A percentile compares a stretch with the other conserved stretches of the same genome.
phyloP scores from a whole-genome alignment of 2,113 vertebrate species.

The Ornithorhynchus anatinus region DNA sequence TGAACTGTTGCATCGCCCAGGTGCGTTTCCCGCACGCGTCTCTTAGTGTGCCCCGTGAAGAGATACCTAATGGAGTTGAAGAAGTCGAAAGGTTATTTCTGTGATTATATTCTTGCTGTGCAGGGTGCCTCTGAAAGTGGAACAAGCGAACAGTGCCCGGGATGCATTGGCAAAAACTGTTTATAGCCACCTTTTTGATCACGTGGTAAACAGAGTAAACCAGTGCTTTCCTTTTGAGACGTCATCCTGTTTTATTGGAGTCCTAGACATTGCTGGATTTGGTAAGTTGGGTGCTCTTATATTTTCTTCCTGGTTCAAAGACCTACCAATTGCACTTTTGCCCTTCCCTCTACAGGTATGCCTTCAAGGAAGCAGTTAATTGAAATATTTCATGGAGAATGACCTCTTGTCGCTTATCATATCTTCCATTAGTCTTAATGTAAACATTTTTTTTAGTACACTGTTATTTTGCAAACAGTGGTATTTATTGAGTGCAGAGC shows the following conservation, averaged over 20 bases:
- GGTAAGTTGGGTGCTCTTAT: slow-evolving; percentile 72
- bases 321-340: neutral
- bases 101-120: slow-evolving; percentile 7
- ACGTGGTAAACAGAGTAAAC: slow-evolving; percentile 95
- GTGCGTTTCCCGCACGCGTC: too few species aligned
- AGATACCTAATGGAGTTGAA: too few species aligned
- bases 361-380: neutral
- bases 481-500: too few species aligned
- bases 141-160: slow-evolving; percentile 94
- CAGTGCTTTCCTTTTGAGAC: slow-evolving; percentile 95
- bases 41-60: too few species aligned
- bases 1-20: too few species aligned
- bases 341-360: neutral
- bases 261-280: slow-evolving; percentile 97
- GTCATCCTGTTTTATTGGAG: slow-evolving; percentile 93
- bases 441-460: too few species aligned
- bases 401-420: too few species aligned
- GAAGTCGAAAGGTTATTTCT: too few species aligned
- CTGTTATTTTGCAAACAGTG: too few species aligned
- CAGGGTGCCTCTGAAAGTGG: slow-evolving; percentile 95
- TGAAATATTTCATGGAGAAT: too few species aligned
- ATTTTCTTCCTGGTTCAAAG: neutral
- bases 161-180: slow-evolving; percentile 96
- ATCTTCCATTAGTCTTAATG: too few species aligned
- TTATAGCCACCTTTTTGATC: slow-evolving; percentile 96